phyloP scores from a whole-genome alignment of 2,113 vertebrate species.

The Anarrhichthys ocellatus region DNA sequence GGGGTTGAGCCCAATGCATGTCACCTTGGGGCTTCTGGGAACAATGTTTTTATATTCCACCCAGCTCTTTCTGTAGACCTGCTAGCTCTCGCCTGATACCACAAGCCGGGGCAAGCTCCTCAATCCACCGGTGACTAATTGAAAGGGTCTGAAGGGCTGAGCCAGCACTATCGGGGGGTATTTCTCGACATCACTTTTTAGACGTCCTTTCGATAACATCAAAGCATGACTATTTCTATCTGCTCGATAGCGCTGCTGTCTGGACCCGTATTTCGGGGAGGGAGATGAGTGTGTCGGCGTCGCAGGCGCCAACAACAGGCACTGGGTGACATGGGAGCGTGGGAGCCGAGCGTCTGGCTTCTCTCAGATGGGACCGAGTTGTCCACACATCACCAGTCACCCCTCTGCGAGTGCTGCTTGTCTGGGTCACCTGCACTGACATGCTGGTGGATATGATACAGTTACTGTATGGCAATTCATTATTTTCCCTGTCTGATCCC shows the following conservation, averaged over 20 bases:
- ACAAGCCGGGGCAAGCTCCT: slow-evolving; percentile 32
- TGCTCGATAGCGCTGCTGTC: slow-evolving; percentile 58
- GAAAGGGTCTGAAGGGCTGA: slow-evolving; percentile 42
- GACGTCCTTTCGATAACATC: slow-evolving; percentile 65
- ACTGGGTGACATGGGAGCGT: slow-evolving; percentile 59
- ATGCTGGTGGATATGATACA: slow-evolving; percentile 32
- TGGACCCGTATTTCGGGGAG: slow-evolving; percentile 20
- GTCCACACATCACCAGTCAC: slow-evolving; percentile 71
- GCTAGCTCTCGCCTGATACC: slow-evolving; percentile 51
- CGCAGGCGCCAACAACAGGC: slow-evolving; percentile 63
- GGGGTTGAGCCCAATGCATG: slow-evolving; percentile 6
- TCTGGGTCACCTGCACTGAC: slow-evolving; percentile 55
- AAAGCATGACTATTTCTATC: slow-evolving; percentile 79
- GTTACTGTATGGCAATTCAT: slow-evolving; percentile 15
- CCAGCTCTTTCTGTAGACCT: slow-evolving; percentile 25
- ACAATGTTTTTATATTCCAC: slow-evolving; percentile 31
- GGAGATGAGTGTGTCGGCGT: slow-evolving; percentile 70
- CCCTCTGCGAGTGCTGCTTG: slow-evolving; percentile 45
- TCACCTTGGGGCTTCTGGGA: slow-evolving; percentile 38
- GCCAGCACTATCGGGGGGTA: slow-evolving; percentile 42
- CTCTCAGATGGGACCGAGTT: slow-evolving; percentile 65
- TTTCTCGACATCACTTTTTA: slow-evolving; percentile 61
- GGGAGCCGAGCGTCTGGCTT: slow-evolving; percentile 67
- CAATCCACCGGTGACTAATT: slow-evolving; percentile 58
- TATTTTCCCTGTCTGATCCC: neutral